phyloP scores from a whole-genome alignment of 2,797 vertebrate genomes.

The Antrozous pallidus region DNA sequence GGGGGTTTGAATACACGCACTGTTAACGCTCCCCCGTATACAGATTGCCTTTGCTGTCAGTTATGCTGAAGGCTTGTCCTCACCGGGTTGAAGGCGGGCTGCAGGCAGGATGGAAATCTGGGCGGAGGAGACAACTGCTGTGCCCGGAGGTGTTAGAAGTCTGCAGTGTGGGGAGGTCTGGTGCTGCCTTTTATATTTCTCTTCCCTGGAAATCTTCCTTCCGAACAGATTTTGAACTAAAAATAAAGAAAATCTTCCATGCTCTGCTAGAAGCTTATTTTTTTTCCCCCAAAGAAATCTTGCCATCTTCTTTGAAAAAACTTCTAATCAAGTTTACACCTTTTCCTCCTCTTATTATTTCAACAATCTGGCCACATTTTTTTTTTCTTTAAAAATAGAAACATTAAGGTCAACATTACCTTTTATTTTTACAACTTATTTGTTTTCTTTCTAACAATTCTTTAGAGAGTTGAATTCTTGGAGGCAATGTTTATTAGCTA shows the following conservation, averaged over 20 bases:
- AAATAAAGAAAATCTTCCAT: constrained; percentile 73
- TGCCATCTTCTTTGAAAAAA: constrained; percentile 51
- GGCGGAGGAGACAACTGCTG: constrained; percentile 60
- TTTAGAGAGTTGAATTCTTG: constrained; percentile 6
- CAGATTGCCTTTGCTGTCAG: constrained; percentile 45
- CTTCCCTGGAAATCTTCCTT: constrained; percentile 72
- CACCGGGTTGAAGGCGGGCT: constrained; percentile 45
- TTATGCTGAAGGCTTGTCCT: constrained; percentile 60
- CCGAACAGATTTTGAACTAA: constrained; percentile 76
- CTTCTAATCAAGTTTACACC: constrained; percentile 63
- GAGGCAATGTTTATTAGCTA: not conserved
- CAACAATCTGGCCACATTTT: not conserved
- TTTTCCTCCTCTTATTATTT: constrained; percentile 26
- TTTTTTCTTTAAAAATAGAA: constrained; percentile 37
- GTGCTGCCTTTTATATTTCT: constrained; percentile 74
- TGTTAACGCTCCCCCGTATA: constrained; percentile 19
- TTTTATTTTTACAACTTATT: not conserved
- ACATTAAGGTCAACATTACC: not conserved
- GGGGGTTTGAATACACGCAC: constrained; percentile 46
- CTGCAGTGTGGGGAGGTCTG: constrained; percentile 62
- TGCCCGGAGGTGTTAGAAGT: constrained; percentile 54
- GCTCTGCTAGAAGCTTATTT: constrained; percentile 61
- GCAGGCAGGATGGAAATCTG: constrained; percentile 64
- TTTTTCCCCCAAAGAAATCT: constrained; percentile 72
- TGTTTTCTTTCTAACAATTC: not conserved